Evolutionary conservation across 2,888 invertebrate species (phyloP).

Genomic region (Watsonalla cultraria): DNA sequence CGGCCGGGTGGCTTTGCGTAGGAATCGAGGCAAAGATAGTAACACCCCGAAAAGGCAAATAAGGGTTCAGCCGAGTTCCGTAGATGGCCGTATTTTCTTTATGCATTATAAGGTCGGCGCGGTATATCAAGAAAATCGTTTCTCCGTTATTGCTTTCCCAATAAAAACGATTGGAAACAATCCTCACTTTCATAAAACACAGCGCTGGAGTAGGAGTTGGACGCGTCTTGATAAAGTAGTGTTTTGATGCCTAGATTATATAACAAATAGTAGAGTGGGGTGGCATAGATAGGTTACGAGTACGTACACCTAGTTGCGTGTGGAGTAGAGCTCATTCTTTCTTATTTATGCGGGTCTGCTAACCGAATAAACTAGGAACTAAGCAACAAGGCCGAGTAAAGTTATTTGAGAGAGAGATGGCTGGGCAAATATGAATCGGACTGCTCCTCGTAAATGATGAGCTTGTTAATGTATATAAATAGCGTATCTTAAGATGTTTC

Average conservation of each 20-base stretch:
- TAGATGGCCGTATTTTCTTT: slow-evolving; percentile 68
- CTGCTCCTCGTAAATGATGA: slow-evolving; percentile 36
- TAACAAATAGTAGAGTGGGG: slow-evolving; percentile 28
- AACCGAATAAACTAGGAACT: slow-evolving; percentile 64
- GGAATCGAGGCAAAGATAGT: slow-evolving; percentile 71
- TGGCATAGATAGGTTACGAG: slow-evolving; percentile 29
- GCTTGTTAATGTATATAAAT: slow-evolving; percentile 21
- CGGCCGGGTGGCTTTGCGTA: slow-evolving; percentile 67
- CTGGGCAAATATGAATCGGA: slow-evolving; percentile 59
- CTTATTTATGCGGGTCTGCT: slow-evolving; percentile 71
- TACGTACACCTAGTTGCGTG: slow-evolving; percentile 32
- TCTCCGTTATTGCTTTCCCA: slow-evolving; percentile 58
- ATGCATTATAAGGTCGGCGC: slow-evolving; percentile 62
- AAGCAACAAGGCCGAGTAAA: slow-evolving; percentile 52
- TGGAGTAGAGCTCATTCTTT: slow-evolving; percentile 39
- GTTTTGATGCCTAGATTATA: slow-evolving; percentile 44
- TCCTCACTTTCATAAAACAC: slow-evolving; percentile 54
- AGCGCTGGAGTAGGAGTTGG: slow-evolving; percentile 32
- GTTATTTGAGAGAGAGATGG: slow-evolving; percentile 66
- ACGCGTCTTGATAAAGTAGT: slow-evolving; percentile 39
- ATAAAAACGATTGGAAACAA: slow-evolving; percentile 56
- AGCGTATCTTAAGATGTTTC: slow-evolving; percentile 21
- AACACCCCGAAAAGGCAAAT: slow-evolving; percentile 72
- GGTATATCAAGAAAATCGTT: slow-evolving; percentile 58
- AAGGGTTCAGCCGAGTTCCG: slow-evolving; percentile 65